phyloP scores from a whole-genome alignment of 1,140 invertebrate species.

The Scaptodrosophila lebanonensis region DNA sequence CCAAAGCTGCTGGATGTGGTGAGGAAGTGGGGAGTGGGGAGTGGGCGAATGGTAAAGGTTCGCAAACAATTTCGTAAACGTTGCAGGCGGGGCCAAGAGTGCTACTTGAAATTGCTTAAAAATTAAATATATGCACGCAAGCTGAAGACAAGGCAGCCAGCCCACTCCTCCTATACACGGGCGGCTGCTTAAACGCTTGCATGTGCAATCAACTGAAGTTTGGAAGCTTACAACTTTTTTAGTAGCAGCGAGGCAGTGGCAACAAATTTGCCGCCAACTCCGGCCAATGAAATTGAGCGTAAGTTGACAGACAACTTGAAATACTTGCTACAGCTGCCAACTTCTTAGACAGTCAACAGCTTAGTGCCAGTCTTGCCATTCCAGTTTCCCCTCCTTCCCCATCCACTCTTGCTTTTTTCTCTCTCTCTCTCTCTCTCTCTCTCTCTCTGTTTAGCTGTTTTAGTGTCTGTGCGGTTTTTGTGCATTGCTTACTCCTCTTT shows the following conservation, averaged over 20 bases:
- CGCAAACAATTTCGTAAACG: no score
- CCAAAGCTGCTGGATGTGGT: no score
- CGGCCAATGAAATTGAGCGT: slow-evolving; percentile 25
- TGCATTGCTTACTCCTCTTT: slow-evolving; percentile 9
- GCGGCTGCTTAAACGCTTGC: no score
- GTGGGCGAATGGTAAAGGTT: no score
- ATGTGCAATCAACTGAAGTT: slow-evolving; percentile 18
- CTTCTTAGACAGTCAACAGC: slow-evolving; percentile 10
- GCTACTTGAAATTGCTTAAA: not conserved
- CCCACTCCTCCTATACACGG: no score
- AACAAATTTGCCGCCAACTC: slow-evolving; percentile 10
- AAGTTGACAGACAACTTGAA: slow-evolving; percentile 42
- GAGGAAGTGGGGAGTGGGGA: no score
- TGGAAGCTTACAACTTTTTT: slow-evolving; percentile 24
- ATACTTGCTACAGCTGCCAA: slow-evolving; percentile 21
- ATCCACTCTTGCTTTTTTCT: no score
- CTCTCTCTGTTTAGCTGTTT: not conserved
- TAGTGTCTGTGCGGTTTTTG: slow-evolving; percentile 11
- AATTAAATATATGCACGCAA: not conserved
- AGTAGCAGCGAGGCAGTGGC: slow-evolving; percentile 16
- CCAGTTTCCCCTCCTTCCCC: no score
- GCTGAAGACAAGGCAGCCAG: no score
- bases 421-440: no score
- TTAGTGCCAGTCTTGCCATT: slow-evolving; percentile 1
- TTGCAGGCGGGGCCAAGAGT: no score